A percentile compares a stretch with the other conserved stretches of the same genome.
These are phyloP conservation scores for Siniperca chuatsi DNA, from an alignment of 2,113 vertebrate species.

Conservation along the genomic window DNA sequence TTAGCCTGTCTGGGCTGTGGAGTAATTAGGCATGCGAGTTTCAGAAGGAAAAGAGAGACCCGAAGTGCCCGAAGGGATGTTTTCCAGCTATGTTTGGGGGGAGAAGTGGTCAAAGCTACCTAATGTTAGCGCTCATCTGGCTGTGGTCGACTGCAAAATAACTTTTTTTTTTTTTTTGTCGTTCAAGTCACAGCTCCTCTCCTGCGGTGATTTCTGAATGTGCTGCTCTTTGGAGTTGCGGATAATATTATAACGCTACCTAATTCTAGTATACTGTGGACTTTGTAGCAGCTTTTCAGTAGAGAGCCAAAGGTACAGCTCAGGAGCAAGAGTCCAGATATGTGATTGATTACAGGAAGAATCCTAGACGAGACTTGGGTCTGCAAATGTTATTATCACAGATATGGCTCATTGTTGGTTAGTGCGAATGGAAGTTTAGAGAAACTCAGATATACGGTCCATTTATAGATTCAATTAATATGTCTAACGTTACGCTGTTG, in stretches of 20 bases:
- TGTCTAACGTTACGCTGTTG: too few relatives aligned
- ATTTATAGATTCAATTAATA: background rate
- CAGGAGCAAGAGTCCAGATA: background rate
- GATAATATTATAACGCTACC: background rate
- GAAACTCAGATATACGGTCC: background rate
- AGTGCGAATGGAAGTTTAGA: background rate
- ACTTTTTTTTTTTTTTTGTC: conserved; percentile 43
- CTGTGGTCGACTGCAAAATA: conserved; percentile 24
- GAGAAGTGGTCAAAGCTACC: background rate
- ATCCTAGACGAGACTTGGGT: conserved; percentile 49
- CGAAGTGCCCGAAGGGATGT: background rate
- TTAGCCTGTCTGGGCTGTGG: conserved; percentile 27
- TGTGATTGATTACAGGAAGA: conserved; percentile 50
- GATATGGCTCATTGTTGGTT: conserved; percentile 7
- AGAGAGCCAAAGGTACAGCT: background rate
- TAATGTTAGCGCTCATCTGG: background rate
- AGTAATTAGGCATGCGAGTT: background rate
- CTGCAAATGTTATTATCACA: conserved; percentile 59
- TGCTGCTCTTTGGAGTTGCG: background rate
- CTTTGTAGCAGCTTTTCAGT: background rate
- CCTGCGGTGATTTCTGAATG: background rate
- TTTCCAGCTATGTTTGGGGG: background rate
- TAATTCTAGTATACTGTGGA: background rate
- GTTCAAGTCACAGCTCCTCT: background rate
- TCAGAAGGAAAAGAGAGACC: background rate